phyloP scores from a whole-genome alignment of 2,888 invertebrate genomes.

The Pemphredon lugubris region DNA sequence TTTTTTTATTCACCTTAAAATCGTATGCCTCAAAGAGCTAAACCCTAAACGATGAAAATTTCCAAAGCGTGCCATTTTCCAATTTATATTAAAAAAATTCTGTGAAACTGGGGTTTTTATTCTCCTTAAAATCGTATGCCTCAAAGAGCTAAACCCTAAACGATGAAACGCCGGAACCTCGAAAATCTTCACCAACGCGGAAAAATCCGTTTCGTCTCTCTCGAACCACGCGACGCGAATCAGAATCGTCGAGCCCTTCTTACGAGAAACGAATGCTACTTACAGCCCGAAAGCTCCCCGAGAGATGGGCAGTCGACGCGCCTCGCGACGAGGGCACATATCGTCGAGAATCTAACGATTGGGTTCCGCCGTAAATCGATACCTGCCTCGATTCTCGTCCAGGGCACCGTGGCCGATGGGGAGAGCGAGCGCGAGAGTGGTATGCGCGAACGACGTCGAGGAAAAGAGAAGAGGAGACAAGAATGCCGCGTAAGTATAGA shows the following conservation, averaged over 20 bases:
- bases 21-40: too few species aligned
- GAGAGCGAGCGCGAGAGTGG: constrained; percentile 8
- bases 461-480: constrained; percentile 51
- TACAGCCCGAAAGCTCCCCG: not conserved
- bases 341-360: constrained; percentile 51
- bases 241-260: not conserved
- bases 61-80: too few species aligned
- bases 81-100: too few species aligned
- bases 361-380: constrained; percentile 54
- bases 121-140: too few species aligned
- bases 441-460: constrained; percentile 9
- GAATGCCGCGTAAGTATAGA: constrained; percentile 76
- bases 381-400: constrained; percentile 45
- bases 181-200: too few species aligned
- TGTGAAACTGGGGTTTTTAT: too few species aligned
- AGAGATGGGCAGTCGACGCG: not conserved
- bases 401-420: constrained; percentile 18
- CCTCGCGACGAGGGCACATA: constrained; percentile 20
- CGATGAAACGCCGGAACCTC: too few species aligned
- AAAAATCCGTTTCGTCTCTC: too few species aligned
- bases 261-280: not conserved
- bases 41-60: too few species aligned
- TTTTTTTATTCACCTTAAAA: too few species aligned
- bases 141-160: too few species aligned
- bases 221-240: too few species aligned